Base-by-base conservation (phyloP, 2,113 vertebrate genomes). In the Lontra canadensis region DNA sequence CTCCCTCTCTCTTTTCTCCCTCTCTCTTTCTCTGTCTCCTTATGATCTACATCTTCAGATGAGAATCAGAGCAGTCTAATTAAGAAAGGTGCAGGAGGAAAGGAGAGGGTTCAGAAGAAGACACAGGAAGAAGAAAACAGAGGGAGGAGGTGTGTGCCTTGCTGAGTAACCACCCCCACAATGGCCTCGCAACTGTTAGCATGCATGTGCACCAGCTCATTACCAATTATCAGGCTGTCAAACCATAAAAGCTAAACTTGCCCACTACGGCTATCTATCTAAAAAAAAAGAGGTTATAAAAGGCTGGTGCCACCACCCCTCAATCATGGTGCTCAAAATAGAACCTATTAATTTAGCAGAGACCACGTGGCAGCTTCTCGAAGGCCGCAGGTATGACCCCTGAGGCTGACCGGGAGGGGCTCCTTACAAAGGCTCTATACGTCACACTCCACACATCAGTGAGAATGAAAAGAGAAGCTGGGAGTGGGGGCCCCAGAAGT, bases 151-250 rank as follows among this genome's bases (percentile, higher is more conserved):
- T 39, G 59, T 63, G 79, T 89, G 7, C 86, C 95, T 97, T 92
- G 89, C 44, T 59, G 34, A 52, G 39, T 42, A 44, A 83, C 36
- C 78, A n/a, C 29, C 29, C 73, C 52, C n/a, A 52, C 76, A 84
- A 65, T 14, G 17, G 44, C n/a, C 79, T 90, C 67, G 65, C n/a
- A 78, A 90, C 84, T 78, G 73, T 96, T 95, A 94, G 92, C 94
- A 97, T 42, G 93, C 97, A 96, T 96, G 94, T 97, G 98, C 96
- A 73, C 92, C 98, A 97, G 82, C 96, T 98, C 98, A 98, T 98
- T 87, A 96, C 97, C 98, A 97, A 98, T 98, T 87, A 79, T 20
- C 17, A 57, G 44, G 73, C 94, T 89, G 73, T 89, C 73, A 39
- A 86, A 47, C 79, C 21, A 20, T 80, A 8, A 96, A 71, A 73